phyloP scores from a whole-genome alignment of 2,888 invertebrate genomes.

The Luffia ferchaultella region DNA sequence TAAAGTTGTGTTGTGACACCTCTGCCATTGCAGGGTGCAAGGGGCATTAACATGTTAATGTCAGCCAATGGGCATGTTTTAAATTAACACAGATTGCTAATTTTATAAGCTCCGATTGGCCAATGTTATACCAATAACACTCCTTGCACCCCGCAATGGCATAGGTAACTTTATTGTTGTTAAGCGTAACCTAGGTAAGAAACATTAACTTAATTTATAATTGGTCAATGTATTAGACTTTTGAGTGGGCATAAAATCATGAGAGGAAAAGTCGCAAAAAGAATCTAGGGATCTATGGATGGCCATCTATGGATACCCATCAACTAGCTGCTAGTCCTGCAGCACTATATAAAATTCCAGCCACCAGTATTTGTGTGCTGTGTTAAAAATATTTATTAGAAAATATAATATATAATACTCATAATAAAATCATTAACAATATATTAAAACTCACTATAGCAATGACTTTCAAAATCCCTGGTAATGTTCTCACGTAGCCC shows the following conservation, averaged over 20 bases:
- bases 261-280: not conserved
- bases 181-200: no score
- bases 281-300: not conserved
- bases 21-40: no score
- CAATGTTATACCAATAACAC: no score
- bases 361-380: not conserved
- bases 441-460: slow-evolving; percentile 70
- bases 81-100: no score
- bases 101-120: no score
- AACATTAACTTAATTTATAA: no score
- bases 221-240: not conserved
- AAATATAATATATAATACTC: not conserved
- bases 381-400: not conserved
- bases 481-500: slow-evolving; percentile 71
- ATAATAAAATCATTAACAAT: not conserved
- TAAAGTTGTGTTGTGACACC: no score
- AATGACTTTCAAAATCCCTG: slow-evolving; percentile 77
- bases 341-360: not conserved
- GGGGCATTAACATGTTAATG: no score
- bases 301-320: not conserved
- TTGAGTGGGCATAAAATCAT: not conserved
- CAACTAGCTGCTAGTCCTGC: not conserved
- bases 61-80: no score
- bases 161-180: no score
- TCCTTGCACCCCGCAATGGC: no score